Evolutionary conservation across 2,888 invertebrate genomes (phyloP), one percentile per base, ranked within the genome.

Genomic region (Lasioglossum vierecki): DNA sequence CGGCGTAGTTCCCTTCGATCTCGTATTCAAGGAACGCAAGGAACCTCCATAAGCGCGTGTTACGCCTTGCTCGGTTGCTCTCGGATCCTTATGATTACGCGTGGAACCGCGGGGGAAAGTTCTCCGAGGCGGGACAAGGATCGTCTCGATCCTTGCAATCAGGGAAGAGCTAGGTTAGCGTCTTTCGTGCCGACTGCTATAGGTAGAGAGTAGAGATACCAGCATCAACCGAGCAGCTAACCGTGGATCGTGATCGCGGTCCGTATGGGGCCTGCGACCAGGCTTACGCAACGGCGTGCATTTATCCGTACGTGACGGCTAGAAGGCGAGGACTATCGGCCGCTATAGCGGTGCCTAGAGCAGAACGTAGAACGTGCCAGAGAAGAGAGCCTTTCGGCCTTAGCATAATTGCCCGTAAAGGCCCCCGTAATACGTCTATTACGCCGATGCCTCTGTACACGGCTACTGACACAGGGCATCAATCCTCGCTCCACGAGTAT

Each of bases 391-490:
- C 84, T 89, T 91, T 89, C 79, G 88, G 86, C 79, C 88, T 88
- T 89, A 88, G 81, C 86, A 91, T 92, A 92, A 92, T 92, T 92
- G 91, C 87, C 88, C 88, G 91, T 91, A 91, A 92, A 89, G 86
- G 86, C 88, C 80, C 85, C 78, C 66, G 88, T 91, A 91, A 92
- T 91, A 88, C 90, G 88, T 88, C 91, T 91, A 92, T 92, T 92
- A 92, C 88, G 86, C 77, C 75, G 81, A 83, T 88, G 78, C 79
- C 86, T 84, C 84, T 85, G 86, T 89, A 81, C 86, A 86, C 83
- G 87, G 91, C 92, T 91, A 92, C 92, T 91, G 92, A 93, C 93
- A 92, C 88, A 89, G 88, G 83, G 91, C 93, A 93, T 93, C 93
- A 92, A 93, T 93, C 93, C 91, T 92, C 88, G 85, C 39, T 89